Base-by-base conservation (phyloP, 1,140 invertebrate species). In the Sitodiplosis mosellana region DNA sequence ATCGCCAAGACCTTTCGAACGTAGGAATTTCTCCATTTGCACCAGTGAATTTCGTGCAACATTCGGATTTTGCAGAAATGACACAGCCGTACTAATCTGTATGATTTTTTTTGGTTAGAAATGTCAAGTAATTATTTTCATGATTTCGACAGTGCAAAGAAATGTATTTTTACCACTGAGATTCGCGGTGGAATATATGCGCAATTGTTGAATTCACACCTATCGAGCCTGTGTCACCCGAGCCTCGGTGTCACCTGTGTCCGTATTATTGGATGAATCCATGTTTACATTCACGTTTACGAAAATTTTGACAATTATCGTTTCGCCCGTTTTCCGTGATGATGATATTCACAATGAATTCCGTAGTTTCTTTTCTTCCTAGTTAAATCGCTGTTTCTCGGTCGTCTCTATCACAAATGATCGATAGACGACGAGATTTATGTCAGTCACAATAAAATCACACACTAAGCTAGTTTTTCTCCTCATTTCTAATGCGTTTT, bases 1-100 rank as follows among this genome's bases (percentile, higher is more conserved):
- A n/a, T n/a, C n/a, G n/a, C n/a, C n/a, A 1, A 87, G 64, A 47
- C 87, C 87, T 69, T 90, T 89, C 50, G 73, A 76, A 53, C 75
- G 71, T 5, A 91, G 66, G 69, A 91, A 91, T 52, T 77, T 71
- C 59, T 83, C 77, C 58, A 85, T 87, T 55, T 84, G 77, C 43
- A 74, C 69, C 33, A 83, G 55, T 0, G 85, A 77, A 59, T 79
- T 86, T 47, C 71, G 64, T 38, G 74, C 70, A 3, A 91, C 83
- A 62, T 81, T 84, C 22, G 81, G 81, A 68, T 90, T 88, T 61
- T 80, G 76, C 33, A 91, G 64, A 68, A 91, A 91, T 56, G 83
- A 86, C 10, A 89, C 77, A 33, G 87, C 87, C 21, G 86, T 88
- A 48, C 74, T 75, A 47, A 91, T 76, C 84, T 86, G 62, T 27